Evolutionary conservation across 2,797 vertebrate genomes (phyloP), one percentile per base, ranked within the genome.

Genomic region (Trematomus bernacchii): DNA sequence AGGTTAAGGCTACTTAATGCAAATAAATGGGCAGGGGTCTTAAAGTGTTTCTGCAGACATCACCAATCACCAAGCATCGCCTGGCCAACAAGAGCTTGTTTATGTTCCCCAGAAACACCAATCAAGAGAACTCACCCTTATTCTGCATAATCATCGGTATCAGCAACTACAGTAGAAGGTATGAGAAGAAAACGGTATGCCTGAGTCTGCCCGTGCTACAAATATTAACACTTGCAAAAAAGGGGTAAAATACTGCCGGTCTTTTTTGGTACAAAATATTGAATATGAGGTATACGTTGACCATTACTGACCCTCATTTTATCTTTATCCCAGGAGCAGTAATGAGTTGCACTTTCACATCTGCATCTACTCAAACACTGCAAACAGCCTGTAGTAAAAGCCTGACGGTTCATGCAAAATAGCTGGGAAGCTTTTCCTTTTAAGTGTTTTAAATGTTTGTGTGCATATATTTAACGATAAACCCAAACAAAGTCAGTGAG

Each of bases 1-100:
- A 84, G 69, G 75, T 80, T 72, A 61, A 52, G 64, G 82, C 60
- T 83, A 66, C 75, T 84, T 86, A 82, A 88, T 91, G 87, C 80
- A 87, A 87, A 89, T 82, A 82, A 82, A 90, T 85, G 81, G 77
- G 80, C 76, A 50, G 54, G 23, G 66, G 59, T 73, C 70, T 88
- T 55, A 60, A 77, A 83, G 73, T 67, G 71, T 77, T 79, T 77
- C 80, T 71, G 74, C 63, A 63, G 82, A 80, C 75, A 73, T 70
- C 51, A 33, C 50, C 57, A 81, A 86, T 89, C 63, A 79, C 76
- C 61, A 83, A 68, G 77, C 68, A 8, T 71, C 78, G 66, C 65
- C 42, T 44, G 65, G 65, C 70, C 77, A 69, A 70, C 64, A 65
- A 65, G 60, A 71, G 76, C 61, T 59, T n/a, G 64, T 84, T 87